Percentiles rank a stretch among this genome's conserved stretches.
These are phyloP conservation scores for Diplazon laetatorius DNA, from an alignment of 2,888 invertebrate species.

Conservation along the genomic window DNA sequence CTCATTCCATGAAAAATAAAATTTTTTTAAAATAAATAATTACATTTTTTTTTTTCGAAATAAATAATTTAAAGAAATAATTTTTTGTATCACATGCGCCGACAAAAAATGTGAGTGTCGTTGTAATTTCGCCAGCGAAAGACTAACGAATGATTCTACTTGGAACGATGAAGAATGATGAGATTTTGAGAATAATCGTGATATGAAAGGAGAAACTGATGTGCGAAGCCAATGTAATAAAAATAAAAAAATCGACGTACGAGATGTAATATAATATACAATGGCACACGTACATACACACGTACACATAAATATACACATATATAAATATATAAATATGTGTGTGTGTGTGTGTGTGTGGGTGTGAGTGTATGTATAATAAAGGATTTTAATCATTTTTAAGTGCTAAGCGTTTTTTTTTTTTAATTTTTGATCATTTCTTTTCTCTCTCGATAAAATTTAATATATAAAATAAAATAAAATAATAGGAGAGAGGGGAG, in stretches of 20 bases:
- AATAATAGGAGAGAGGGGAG: too few relatives aligned
- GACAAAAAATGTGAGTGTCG: conserved; percentile 30
- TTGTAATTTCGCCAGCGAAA: too few relatives aligned
- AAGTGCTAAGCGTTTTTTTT: conserved; percentile 13
- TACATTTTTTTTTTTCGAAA: too few relatives aligned
- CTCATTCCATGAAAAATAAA: conserved; percentile 41
- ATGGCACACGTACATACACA: conserved; percentile 35
- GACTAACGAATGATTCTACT: conserved; percentile 20
- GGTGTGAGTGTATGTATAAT: conserved; percentile 38
- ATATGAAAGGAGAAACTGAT: too few relatives aligned
- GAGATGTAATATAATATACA: conserved; percentile 45
- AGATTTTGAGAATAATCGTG: conserved; percentile 31
- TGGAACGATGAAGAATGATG: conserved; percentile 28
- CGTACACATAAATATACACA: not conserved
- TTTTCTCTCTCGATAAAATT: too few relatives aligned
- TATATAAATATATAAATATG: not conserved
- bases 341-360: not conserved
- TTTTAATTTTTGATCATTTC: not conserved
- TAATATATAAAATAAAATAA: too few relatives aligned
- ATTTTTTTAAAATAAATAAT: too few relatives aligned
- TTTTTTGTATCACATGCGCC: too few relatives aligned
- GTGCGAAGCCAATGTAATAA: too few relatives aligned
- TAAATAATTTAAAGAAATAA: too few relatives aligned
- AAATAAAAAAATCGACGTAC: conserved; percentile 37
- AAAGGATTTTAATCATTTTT: conserved; percentile 44